Base-by-base conservation (phyloP, 2,113 vertebrate genomes). In the Clarias batrachus region DNA sequence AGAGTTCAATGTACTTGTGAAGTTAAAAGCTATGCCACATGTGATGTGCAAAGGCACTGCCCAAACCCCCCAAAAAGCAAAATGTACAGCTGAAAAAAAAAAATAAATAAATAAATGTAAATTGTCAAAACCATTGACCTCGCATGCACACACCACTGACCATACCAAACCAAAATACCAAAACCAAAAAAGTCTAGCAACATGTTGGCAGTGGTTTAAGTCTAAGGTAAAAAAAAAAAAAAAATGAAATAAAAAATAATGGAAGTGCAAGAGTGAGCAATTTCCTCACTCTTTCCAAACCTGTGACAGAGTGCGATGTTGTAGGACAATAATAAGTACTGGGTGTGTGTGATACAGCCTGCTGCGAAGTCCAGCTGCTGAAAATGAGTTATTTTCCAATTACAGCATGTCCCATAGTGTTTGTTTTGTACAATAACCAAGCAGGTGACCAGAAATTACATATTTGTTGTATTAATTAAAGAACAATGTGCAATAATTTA, bases 11-110 rank as follows among this genome's bases (percentile, higher is more conserved):
- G 33, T 17, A 37, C 30, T 37, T 71, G 2, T 8, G 10, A 71
- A 71, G 17, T 33, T 17, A 68, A 25, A 3, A 70, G 30, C 66
- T 76, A 70, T 80, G 71, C 79, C 79, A 79, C 63, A 83, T 88
- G 80, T 62, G 52, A 77, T 65, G 70, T 48, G 81, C 82, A 33
- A 65, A 65, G 62, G 9, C 25, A 65, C 27, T 68, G 66, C 16
- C 30, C 13, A 68, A 68, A 68, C n/a, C 12, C 13, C 14, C n/a
- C 59, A 81, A 48, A 85, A 81, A 60, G 10, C 30, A 9, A 74
- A 52, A 84, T 62, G 48, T 66, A 71, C 52, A 48, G 62, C 23
- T 65, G 73, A 48, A 19, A 78, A 59, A 85, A 77, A 37, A 85
- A 41, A 48, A 48, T 7, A 0, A 48, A 48, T 48, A 48, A 7